Evolutionary conservation across 2,888 invertebrate species (phyloP).

Genomic region (Craniophora ligustri): DNA sequence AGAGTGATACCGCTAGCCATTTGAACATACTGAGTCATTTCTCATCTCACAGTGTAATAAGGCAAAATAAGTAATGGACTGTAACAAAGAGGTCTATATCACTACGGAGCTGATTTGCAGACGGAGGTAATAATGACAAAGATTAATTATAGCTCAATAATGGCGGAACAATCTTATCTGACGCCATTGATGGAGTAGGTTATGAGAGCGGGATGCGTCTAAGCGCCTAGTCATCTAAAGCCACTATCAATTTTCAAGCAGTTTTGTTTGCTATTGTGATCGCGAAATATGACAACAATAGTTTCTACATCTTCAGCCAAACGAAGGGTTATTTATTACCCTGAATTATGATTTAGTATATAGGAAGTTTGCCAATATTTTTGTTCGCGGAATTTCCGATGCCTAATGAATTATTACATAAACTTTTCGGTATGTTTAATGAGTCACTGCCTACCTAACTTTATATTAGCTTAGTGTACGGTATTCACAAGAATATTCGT

Average conservation of each 20-base stretch:
- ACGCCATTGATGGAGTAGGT: conserved; percentile 72
- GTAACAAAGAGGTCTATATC: conserved; percentile 64
- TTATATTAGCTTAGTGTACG: conserved; percentile 11
- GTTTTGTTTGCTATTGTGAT: conserved; percentile 51
- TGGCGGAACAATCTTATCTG: conserved; percentile 76
- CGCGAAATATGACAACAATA: conserved; percentile 51
- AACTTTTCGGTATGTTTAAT: conserved; percentile 23
- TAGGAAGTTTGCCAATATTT: conserved; percentile 45
- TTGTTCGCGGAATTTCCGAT: conserved; percentile 28
- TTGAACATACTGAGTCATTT: conserved; percentile 29
- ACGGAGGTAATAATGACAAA: conserved; percentile 75
- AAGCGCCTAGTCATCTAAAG: conserved; percentile 64
- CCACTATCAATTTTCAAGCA: conserved; percentile 50
- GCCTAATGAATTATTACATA: conserved; percentile 41
- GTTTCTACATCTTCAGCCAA: conserved; percentile 41
- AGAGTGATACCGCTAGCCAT: neutral
- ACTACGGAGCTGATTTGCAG: conserved; percentile 68
- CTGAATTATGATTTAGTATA: conserved; percentile 44
- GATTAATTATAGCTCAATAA: conserved; percentile 83
- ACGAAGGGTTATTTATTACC: conserved; percentile 48
- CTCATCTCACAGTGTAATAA: conserved; percentile 48
- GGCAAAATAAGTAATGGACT: conserved; percentile 53
- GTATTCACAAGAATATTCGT: conserved; percentile 13
- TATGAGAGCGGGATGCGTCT: conserved; percentile 65
- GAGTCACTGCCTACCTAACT: conserved; percentile 13